Evolutionary conservation across 2,113 vertebrate genomes (phyloP), one percentile per base, ranked within the genome.

Genomic region (Datnioides undecimradiatus): DNA sequence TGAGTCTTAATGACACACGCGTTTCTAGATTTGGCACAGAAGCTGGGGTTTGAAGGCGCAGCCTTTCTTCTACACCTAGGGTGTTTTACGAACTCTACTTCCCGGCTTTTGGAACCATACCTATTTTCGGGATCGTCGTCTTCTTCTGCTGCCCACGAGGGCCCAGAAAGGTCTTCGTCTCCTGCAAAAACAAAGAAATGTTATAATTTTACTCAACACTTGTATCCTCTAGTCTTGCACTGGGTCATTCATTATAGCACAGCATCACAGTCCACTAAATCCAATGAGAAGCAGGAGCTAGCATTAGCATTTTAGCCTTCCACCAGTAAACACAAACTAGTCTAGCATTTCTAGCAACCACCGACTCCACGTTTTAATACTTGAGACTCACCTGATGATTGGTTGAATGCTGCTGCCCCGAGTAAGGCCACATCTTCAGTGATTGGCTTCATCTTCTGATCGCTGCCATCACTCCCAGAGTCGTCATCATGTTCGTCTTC

Each of bases 121-220:
- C 98, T 99, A 99, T 99, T 99, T 96, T 99, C 97, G 80, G 97
- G 97, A 94, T 99, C 97, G 87, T 98, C 97, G 75, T 98, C 98
- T 23, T 96, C 96, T 8, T 95, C 96, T 66, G 96, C 96, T 95
- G 95, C 86, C 92, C 95, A 95, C 71, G 94, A 94, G 93, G 96
- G 91, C 86, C 95, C 95, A 91, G 95, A 90, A 51, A 95, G 95
- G 64, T 95, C 96, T 86, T 98, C 97, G 92, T 97, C 96, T 91
- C 95, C 97, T 98, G 89, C n/a, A 55, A 88, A 67, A 40, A 76
- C 14, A 67, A 66, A 31, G 19, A 21, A 16, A 23, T 36, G n/a
- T n/a, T n/a, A n/a, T n/a, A n/a, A n/a, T n/a, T n/a, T n/a, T n/a
- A n/a, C n/a, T n/a, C n/a, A n/a, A n/a, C n/a, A n/a, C n/a, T n/a